These are phyloP conservation scores for Hipparchia semele DNA, from an alignment of 2,888 invertebrate genomes.

Conservation along the genomic window DNA sequence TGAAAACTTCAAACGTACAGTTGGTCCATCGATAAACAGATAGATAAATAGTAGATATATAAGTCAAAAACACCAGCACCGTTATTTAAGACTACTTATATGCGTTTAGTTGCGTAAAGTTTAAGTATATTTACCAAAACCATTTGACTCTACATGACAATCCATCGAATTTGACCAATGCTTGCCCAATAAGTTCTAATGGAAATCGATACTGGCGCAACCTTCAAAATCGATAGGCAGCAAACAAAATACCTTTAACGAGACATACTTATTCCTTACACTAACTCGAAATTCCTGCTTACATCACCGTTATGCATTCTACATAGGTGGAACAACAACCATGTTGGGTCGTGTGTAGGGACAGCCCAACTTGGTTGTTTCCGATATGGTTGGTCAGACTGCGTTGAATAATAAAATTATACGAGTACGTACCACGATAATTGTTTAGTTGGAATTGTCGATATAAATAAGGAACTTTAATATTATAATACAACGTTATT, in stretches of 20 bases:
- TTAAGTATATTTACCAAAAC: constrained; percentile 11
- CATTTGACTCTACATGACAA: constrained; percentile 10
- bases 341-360: background rate
- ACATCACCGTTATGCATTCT: constrained; percentile 4
- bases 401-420: background rate
- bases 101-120: background rate
- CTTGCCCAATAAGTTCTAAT: constrained; percentile 18
- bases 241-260: constrained; percentile 23
- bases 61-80: background rate
- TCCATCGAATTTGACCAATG: constrained; percentile 22
- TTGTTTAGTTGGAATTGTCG: too few species aligned
- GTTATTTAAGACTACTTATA: background rate
- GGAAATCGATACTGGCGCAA: constrained; percentile 17
- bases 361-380: background rate
- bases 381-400: background rate
- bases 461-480: too few species aligned
- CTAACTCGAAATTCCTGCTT: constrained; percentile 16
- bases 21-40: background rate
- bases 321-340: too few species aligned
- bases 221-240: constrained; percentile 23
- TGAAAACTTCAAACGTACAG: too few species aligned
- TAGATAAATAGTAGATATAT: too few species aligned
- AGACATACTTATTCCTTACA: constrained; percentile 16
- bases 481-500: too few species aligned
- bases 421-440: too few species aligned